Conservation (phyloP, 2,113 vertebrate species). For the Athene noctua region DNA sequence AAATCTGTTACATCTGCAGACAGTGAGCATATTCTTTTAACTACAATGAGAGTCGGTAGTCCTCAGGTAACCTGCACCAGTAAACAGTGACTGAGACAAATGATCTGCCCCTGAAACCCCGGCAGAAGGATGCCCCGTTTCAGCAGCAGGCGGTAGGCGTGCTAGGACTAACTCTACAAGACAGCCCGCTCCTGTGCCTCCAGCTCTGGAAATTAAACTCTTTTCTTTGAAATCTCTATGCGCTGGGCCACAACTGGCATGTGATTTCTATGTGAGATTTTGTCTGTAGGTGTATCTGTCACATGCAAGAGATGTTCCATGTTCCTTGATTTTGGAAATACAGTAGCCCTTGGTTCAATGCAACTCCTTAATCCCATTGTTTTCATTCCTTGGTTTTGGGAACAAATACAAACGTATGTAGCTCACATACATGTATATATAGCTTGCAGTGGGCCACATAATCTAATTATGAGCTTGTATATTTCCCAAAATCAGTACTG, state of each 20-base stretch:
- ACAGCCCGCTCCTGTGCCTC: not conserved
- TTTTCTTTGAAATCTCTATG: not conserved
- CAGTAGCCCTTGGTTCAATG: not conserved
- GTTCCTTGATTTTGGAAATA: not conserved
- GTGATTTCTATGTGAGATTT: not conserved
- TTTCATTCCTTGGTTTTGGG: not conserved
- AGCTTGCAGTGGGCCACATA: not conserved
- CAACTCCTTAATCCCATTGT: not conserved
- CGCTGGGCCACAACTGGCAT: not conserved
- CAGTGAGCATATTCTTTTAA: not conserved
- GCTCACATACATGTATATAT: not conserved
- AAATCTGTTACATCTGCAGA: constrained; percentile 25
- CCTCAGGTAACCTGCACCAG: not conserved
- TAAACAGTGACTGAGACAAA: not conserved
- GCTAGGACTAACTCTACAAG: not conserved
- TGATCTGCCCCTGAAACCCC: not conserved
- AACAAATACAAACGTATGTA: not conserved
- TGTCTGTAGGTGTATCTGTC: not conserved
- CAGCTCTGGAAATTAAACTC: not conserved
- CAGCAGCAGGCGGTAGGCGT: constrained; percentile 6
- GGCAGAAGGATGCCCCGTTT: constrained; percentile 24
- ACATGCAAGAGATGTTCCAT: not conserved
- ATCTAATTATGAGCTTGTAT: not conserved
- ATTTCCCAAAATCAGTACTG: not conserved
- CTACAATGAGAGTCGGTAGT: not conserved